These are phyloP conservation scores for Ochropleura plecta DNA, from an alignment of 2,888 invertebrate species.

Conservation along the genomic window DNA sequence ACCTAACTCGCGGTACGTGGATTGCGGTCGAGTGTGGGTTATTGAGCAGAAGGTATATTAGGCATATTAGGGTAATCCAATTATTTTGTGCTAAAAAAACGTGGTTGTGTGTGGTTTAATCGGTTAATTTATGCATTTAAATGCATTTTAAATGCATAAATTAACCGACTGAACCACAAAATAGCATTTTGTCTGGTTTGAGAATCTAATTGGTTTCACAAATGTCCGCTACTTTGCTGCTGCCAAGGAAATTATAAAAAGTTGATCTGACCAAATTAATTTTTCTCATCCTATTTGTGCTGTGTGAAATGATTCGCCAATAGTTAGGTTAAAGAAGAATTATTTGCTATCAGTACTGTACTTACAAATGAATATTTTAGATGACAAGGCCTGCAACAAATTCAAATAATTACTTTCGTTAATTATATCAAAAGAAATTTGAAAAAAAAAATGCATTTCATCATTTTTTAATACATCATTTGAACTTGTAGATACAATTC, in stretches of 20 bases:
- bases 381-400: background rate
- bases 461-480: constrained; percentile 2
- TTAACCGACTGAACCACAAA: no score
- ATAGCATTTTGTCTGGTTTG: background rate
- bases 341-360: background rate
- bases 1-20: constrained; percentile 24
- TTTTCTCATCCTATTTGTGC: background rate
- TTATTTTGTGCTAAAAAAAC: background rate
- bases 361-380: background rate
- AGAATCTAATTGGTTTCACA: constrained; percentile 4
- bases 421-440: background rate
- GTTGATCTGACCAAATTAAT: background rate
- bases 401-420: background rate
- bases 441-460: background rate
- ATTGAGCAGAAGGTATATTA: constrained; percentile 32
- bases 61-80: constrained; percentile 5
- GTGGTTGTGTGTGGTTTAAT: background rate
- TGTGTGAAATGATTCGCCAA: background rate
- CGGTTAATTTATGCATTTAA: constrained; percentile 18
- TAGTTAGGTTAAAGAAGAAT: background rate
- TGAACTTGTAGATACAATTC: constrained; percentile 14
- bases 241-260: constrained; percentile 6
- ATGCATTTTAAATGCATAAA: background rate
- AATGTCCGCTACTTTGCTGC: constrained; percentile 7
- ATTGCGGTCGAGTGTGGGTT: constrained; percentile 34